A percentile compares a stretch with the other conserved stretches of the same genome.
phyloP scores from a whole-genome alignment of 2,797 vertebrate genomes.

The Anableps anableps region DNA sequence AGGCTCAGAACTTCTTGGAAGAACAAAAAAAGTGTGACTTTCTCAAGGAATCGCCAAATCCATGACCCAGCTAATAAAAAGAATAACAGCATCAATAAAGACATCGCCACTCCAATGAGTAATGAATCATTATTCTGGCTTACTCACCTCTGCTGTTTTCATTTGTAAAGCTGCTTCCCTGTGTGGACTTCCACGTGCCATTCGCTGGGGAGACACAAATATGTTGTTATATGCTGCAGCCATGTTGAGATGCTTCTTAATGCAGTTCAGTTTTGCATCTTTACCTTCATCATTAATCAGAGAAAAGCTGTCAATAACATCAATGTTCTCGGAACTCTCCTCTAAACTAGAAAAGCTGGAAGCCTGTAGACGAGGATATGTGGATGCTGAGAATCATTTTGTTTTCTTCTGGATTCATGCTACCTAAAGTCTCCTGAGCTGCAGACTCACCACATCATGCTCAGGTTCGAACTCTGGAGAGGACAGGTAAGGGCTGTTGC shows the following conservation, averaged over 20 bases:
- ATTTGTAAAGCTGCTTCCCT: constrained; percentile 26
- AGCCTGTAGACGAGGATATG: constrained; percentile 60
- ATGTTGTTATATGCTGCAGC: neutral
- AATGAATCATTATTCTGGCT: neutral
- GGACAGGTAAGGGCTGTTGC: constrained; percentile 56
- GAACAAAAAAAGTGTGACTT: constrained; percentile 18
- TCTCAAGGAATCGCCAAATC: constrained; percentile 42
- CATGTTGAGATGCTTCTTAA: too few relatives aligned
- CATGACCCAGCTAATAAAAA: constrained; percentile 55
- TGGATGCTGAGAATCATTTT: neutral
- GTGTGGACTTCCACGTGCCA: constrained; percentile 14
- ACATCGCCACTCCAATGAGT: neutral
- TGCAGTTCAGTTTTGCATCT: neutral
- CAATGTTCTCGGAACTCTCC: constrained; percentile 39
- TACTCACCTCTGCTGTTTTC: constrained; percentile 39
- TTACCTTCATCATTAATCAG: constrained; percentile 47
- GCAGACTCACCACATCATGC: constrained; percentile 38
- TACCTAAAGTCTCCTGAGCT: neutral
- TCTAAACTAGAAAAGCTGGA: constrained; percentile 75
- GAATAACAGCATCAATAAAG: neutral
- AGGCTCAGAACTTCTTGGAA: constrained; percentile 45
- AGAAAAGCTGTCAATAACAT: constrained; percentile 2
- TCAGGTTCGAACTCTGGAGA: constrained; percentile 55
- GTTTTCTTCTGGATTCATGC: neutral
- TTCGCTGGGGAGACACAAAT: constrained; percentile 40